Conservation (phyloP, 2,888 invertebrate species). For the Brachycybe producta region DNA sequence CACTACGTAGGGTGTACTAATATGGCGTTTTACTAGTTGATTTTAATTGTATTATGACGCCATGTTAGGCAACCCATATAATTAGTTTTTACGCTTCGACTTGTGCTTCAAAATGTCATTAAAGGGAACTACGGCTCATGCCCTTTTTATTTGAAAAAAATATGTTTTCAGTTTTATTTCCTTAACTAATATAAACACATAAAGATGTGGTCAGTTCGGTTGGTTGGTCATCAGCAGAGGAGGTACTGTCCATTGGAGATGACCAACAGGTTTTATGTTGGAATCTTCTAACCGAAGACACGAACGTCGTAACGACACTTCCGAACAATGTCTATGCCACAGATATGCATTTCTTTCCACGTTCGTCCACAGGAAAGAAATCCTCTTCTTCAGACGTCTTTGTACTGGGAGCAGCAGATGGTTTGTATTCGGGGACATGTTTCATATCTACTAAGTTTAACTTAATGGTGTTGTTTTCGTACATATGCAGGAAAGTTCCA, state of each 20-base stretch:
- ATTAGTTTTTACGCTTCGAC: no score
- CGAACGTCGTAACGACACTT: constrained; percentile 57
- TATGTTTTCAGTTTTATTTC: constrained; percentile 14
- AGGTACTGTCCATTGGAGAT: constrained; percentile 86
- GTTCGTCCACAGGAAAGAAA: constrained; percentile 30
- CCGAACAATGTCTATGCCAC: constrained; percentile 75
- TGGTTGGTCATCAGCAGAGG: constrained; percentile 87
- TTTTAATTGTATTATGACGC: no score
- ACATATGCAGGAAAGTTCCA: constrained; percentile 55
- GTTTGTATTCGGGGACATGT: constrained; percentile 38
- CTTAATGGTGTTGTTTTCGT: constrained; percentile 5
- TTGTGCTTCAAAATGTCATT: no score
- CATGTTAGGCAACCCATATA: no score
- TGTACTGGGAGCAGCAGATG: constrained; percentile 74
- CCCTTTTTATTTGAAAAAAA: constrained; percentile 11
- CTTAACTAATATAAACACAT: constrained; percentile 29
- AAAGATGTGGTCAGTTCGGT: constrained; percentile 73
- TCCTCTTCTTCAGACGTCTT: constrained; percentile 56
- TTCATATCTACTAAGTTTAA: background rate
- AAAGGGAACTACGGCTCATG: no score
- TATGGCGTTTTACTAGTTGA: no score
- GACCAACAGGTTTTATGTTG: constrained; percentile 80
- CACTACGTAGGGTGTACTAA: no score
- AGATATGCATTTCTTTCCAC: constrained; percentile 75
- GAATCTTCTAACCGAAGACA: constrained; percentile 68